Base-by-base conservation (phyloP, 1,140 invertebrate species). In the Drosophila quadrilineata region DNA sequence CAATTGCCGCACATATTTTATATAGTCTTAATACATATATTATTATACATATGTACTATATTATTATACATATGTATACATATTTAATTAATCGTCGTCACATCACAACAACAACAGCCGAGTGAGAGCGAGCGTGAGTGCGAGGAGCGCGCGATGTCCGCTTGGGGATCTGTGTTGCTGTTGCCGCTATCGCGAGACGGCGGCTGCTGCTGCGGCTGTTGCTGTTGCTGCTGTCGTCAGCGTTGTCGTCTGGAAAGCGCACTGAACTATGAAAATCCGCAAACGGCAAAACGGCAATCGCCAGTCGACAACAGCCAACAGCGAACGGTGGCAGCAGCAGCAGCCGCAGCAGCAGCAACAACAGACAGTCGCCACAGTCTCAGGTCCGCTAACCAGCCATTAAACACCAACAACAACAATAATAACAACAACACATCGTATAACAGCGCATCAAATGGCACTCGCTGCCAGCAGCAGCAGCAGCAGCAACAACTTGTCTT, bases 231-330 rank as follows among this genome's bases (percentile, higher is more conserved):
- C 54, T 70, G 77, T 77, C 65, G 77, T 65, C 75, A 56, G 66
- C 71, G 77, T 82, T 76, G 77, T 85, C 79, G 79, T 71, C 79
- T 85, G 79, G 79, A 85, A 85, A 85, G 80, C 79, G 80, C 79
- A 85, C 75, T 85, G 80, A 85, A 85, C 79, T 85, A 85, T 85
- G 79, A 85, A 73, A 80, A 85, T 59, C 66, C 62, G 54, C 65
- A 63, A 73, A 45, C 43, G 59, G 58, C 50, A 50, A 58, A 53
- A 72, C 64, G 65, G 64, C 46, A 46, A 60, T 60, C 50, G 57
- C 38, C 65, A 57, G 59, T 48, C 29, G 54, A 19, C 56, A 38
- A 52, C 33, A n/a, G 54, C 21, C 35, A 75, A 57, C 71, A 63
- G 38, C 60, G 52, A 12, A 33, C n/a, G 24, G 57, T 59, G 40